These are phyloP conservation scores for Gopherus flavomarginatus DNA, from an alignment of 2,113 vertebrate genomes.

Conservation along the genomic window DNA sequence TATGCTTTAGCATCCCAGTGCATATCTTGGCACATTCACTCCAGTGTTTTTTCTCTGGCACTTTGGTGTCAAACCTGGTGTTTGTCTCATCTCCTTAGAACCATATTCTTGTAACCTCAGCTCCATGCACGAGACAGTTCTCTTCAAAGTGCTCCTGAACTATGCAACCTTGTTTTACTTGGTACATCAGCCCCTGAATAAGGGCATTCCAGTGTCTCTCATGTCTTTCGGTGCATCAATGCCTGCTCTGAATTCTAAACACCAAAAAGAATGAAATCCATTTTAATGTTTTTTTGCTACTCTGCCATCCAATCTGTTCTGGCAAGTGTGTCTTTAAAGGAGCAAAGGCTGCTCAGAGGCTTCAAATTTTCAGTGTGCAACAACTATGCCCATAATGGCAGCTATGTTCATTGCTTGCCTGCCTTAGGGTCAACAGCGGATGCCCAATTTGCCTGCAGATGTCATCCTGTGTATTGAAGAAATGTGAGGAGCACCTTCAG, in stretches of 20 bases:
- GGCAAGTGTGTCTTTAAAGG: not conserved
- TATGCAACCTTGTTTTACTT: not conserved
- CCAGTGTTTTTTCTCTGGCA: not conserved
- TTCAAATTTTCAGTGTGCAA: not conserved
- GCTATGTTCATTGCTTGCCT: conserved; percentile 4
- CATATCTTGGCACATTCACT: not conserved
- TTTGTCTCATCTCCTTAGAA: not conserved
- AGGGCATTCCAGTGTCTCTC: not conserved
- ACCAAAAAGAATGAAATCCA: not conserved
- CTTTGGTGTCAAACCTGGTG: not conserved
- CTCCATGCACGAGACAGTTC: not conserved
- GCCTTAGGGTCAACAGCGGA: not conserved
- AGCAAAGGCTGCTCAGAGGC: not conserved
- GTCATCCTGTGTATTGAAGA: not conserved
- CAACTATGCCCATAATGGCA: not conserved
- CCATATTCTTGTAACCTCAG: not conserved
- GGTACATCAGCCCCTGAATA: not conserved
- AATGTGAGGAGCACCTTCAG: not conserved
- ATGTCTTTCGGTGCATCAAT: not conserved
- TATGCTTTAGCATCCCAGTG: not conserved
- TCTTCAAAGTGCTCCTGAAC: not conserved
- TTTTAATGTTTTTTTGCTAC: not conserved
- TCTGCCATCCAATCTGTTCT: not conserved
- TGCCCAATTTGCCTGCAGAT: conserved; percentile 19
- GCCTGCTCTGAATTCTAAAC: not conserved